These are phyloP conservation scores for Rachycentron canadum DNA, from an alignment of 2,797 vertebrate genomes.

Conservation along the genomic window DNA sequence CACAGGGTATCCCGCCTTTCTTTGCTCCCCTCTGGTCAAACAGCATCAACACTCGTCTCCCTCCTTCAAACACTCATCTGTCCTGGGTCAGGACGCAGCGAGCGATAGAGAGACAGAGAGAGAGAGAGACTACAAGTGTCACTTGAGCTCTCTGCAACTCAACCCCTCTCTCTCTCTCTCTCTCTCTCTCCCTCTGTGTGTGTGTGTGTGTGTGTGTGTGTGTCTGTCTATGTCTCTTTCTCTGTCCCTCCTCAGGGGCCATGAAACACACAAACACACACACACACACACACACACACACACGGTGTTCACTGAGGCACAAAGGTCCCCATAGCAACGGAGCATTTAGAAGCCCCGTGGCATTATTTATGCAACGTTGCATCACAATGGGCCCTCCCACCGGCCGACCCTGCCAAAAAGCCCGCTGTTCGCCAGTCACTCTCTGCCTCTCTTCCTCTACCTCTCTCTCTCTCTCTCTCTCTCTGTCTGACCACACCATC, in stretches of 20 bases:
- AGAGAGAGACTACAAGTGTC: conserved; percentile 76
- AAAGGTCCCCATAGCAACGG: conserved; percentile 97
- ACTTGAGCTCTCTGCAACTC: conserved; percentile 78
- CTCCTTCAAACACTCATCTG: conserved; percentile 61
- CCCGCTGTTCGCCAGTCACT: conserved; percentile 78
- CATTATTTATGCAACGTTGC: conserved; percentile 95
- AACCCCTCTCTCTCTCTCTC: conserved; percentile 28
- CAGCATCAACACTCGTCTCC: conserved; percentile 36
- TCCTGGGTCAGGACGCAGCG: conserved; percentile 58
- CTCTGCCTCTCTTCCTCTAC: conserved; percentile 45
- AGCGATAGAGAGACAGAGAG: conserved; percentile 35
- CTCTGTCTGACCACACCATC: conserved; percentile 67
- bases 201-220: too few relatives aligned
- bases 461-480: conserved; percentile 39
- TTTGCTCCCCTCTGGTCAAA: conserved; percentile 51
- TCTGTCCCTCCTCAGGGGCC: conserved; percentile 64
- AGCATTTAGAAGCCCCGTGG: conserved; percentile 90
- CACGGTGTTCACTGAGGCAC: conserved; percentile 90
- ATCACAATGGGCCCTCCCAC: conserved; percentile 91
- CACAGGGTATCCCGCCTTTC: conserved; percentile 44
- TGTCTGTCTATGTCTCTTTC: conserved; percentile 59
- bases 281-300: conserved; percentile 79
- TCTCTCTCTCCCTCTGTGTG: conserved; percentile 30
- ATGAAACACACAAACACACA: conserved; percentile 49
- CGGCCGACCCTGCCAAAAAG: conserved; percentile 83